A percentile compares a stretch with the other conserved stretches of the same genome.
Conservation (phyloP, 2,888 invertebrate species). For the Petrolisthes cinctipes region DNA sequence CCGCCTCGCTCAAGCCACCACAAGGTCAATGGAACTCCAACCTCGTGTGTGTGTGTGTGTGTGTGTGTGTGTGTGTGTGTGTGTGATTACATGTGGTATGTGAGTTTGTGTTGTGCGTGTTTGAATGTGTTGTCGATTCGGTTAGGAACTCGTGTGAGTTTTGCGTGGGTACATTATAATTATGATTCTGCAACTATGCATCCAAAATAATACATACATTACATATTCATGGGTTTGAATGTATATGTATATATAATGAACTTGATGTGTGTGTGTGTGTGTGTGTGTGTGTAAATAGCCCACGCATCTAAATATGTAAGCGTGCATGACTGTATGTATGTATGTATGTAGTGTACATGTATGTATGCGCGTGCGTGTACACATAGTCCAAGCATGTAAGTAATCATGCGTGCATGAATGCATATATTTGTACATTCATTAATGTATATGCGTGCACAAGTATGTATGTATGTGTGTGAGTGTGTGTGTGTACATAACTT, state of each 20-base stretch:
- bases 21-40: too few species aligned
- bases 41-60: too few species aligned
- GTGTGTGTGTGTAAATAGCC: not conserved
- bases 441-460: not conserved
- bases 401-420: not conserved
- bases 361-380: not conserved
- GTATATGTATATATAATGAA: not conserved
- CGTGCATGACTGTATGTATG: not conserved
- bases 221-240: not conserved
- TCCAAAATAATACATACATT: not conserved
- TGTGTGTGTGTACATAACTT: constrained; percentile 2
- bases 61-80: too few species aligned
- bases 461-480: constrained; percentile 15
- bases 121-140: too few species aligned
- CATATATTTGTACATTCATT: not conserved
- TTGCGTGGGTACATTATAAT: too few species aligned
- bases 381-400: not conserved
- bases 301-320: not conserved
- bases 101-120: too few species aligned
- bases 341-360: not conserved
- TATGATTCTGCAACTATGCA: not conserved
- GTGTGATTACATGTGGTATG: too few species aligned
- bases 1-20: not conserved
- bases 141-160: too few species aligned
- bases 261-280: not conserved